Base-by-base conservation (phyloP, 2,797 vertebrate genomes). In the Spizella passerina region DNA sequence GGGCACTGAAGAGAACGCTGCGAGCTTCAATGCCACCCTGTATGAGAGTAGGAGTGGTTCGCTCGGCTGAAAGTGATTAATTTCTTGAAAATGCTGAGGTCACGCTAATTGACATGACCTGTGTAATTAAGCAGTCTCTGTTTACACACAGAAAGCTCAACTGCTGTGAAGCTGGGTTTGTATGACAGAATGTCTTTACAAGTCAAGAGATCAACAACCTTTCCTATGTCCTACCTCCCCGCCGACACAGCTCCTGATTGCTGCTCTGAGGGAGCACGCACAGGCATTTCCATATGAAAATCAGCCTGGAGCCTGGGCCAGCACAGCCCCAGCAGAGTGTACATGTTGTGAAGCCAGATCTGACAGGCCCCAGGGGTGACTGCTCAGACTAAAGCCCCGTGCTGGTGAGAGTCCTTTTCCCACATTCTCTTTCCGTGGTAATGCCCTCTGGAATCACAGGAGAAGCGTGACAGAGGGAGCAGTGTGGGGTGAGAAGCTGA, bases 71-170 rank as follows among this genome's bases (percentile, higher is more conserved):
- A 98, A 97, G 97, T 98, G 97, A 98, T 98, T 98, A 98, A 98
- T 98, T 98, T 98, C 96, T 97, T 97, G 97, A 98, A 98, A 98
- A 98, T 94, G 92, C 93, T 97, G 97, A 97, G 98, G 98, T 98
- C 98, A 97, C 95, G 12, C 96, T 98, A 98, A 98, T 98, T 98
- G 98, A 98, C 98, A 98, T 95, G 97, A 98, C 97, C 97, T 97
- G 96, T 96, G 98, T 98, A 98, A 98, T 98, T 98, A 98, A 98
- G 97, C 97, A 98, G 97, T 98, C 97, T 98, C 97, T 98, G 97
- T 98, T 98, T 98, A 98, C 97, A 98, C 96, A 96, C 3, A 18
- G 96, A 97, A 97, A 98, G 96, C 97, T 97, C 94, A 89, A 97
- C 96, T 57, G 53, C 97, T 97, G 96, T 89, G 97, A 98, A 95